Conservation (phyloP, 2,888 invertebrate species). For the Sympetrum striolatum region DNA sequence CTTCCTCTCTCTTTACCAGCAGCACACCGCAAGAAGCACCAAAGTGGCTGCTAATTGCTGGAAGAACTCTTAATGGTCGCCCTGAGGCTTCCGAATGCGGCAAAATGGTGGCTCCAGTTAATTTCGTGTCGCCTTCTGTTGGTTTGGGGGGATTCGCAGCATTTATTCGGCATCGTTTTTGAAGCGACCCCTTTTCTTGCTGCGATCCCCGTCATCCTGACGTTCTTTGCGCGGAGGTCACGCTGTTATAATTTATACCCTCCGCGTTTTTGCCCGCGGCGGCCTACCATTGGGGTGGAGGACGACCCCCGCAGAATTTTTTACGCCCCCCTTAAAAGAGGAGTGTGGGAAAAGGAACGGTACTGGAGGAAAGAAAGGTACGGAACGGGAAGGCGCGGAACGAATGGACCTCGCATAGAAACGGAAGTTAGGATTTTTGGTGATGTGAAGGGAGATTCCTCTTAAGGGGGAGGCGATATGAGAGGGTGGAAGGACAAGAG, state of each 20-base stretch:
- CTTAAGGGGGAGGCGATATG: neutral
- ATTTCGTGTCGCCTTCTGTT: conserved; percentile 12
- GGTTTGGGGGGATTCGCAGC: neutral
- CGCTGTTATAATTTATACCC: conserved; percentile 16
- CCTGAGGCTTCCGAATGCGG: conserved; percentile 5
- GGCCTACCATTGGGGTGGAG: too few relatives aligned
- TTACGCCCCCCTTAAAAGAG: neutral
- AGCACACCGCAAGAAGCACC: neutral
- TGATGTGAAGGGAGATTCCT: neutral
- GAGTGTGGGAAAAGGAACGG: neutral
- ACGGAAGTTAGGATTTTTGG: neutral
- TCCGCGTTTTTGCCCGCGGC: neutral
- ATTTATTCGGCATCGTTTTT: neutral
- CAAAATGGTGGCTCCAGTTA: conserved; percentile 19
- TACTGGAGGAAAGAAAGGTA: neutral
- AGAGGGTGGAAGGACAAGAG: neutral
- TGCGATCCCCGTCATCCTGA: neutral
- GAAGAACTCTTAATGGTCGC: conserved; percentile 29
- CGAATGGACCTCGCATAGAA: neutral
- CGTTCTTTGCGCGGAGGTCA: neutral
- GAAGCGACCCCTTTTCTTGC: neutral
- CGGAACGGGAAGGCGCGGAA: conserved; percentile 12
- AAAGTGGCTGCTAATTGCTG: conserved; percentile 23
- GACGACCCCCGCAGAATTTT: neutral
- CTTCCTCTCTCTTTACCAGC: neutral